A percentile compares a stretch with the other conserved stretches of the same genome.
Conservation (phyloP, 2,888 invertebrate species). For the Bombylius major region DNA sequence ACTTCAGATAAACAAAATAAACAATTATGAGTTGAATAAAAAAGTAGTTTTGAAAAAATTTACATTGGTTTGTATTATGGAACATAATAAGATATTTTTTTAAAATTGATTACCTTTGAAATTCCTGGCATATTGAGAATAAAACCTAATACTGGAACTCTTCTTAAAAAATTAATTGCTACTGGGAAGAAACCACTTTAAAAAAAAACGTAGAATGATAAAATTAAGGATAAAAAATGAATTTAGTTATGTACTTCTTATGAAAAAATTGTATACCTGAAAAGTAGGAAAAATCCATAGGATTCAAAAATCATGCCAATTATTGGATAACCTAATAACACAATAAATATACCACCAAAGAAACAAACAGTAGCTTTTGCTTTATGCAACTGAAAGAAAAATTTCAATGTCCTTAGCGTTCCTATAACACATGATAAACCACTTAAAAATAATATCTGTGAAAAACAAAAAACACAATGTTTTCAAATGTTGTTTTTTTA, state of each 20-base stretch:
- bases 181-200: slow-evolving; percentile 95
- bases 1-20: too few relatives aligned
- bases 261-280: slow-evolving; percentile 44
- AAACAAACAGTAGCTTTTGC: slow-evolving; percentile 79
- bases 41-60: background rate
- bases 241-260: background rate
- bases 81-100: background rate
- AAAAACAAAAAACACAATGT: slow-evolving; percentile 18
- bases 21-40: too few relatives aligned
- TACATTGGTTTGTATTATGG: too few relatives aligned
- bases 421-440: slow-evolving; percentile 96
- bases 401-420: slow-evolving; percentile 84
- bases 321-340: slow-evolving; percentile 90
- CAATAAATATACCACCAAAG: slow-evolving; percentile 84
- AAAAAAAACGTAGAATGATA: slow-evolving; percentile 22
- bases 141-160: slow-evolving; percentile 83
- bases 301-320: slow-evolving; percentile 93
- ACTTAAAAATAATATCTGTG: slow-evolving; percentile 88
- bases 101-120: slow-evolving; percentile 50
- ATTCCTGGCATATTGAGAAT: slow-evolving; percentile 82
- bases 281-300: slow-evolving; percentile 84
- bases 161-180: slow-evolving; percentile 84
- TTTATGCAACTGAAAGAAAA: slow-evolving; percentile 97
- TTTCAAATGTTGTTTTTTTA: background rate
- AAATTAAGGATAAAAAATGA: background rate